Evolutionary conservation across 2,888 invertebrate species (phyloP).

Genomic region (Tachina grossa): DNA sequence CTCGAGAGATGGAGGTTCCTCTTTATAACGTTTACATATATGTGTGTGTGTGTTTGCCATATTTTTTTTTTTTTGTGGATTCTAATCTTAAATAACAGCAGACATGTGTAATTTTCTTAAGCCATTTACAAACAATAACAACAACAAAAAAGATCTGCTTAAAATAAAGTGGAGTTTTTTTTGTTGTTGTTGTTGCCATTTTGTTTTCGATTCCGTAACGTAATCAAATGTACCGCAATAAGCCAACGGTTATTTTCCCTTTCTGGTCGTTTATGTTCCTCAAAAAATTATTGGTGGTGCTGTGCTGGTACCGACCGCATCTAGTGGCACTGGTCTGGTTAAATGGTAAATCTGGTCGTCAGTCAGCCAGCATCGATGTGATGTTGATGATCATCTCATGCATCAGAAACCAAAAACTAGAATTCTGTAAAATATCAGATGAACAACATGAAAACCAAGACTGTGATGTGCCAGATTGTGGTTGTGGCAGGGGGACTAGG

Average conservation of each 20-base stretch:
- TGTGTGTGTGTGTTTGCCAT: no score
- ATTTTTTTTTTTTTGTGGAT: constrained; percentile 49
- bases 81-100: constrained; percentile 67
- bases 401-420: constrained; percentile 70
- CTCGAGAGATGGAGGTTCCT: constrained; percentile 49
- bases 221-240: constrained; percentile 75
- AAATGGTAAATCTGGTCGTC: constrained; percentile 49
- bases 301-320: no score
- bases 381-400: constrained; percentile 67
- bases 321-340: constrained; percentile 3
- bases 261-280: constrained; percentile 76
- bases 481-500: no score
- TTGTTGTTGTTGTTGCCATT: constrained; percentile 39
- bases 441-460: constrained; percentile 13
- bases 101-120: constrained; percentile 66
- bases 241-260: constrained; percentile 81
- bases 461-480: neutral
- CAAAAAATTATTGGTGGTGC: constrained; percentile 29
- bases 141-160: constrained; percentile 32
- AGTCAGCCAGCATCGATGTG: constrained; percentile 31
- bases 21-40: neutral
- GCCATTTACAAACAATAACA: constrained; percentile 43
- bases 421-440: constrained; percentile 65
- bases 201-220: constrained; percentile 61
- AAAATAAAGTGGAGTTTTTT: constrained; percentile 48